Percentiles rank a stretch among this genome's conserved stretches.
Evolutionary conservation across 2,113 vertebrate genomes (phyloP).

Genomic region (Stomatorhinus ivindoensis): DNA sequence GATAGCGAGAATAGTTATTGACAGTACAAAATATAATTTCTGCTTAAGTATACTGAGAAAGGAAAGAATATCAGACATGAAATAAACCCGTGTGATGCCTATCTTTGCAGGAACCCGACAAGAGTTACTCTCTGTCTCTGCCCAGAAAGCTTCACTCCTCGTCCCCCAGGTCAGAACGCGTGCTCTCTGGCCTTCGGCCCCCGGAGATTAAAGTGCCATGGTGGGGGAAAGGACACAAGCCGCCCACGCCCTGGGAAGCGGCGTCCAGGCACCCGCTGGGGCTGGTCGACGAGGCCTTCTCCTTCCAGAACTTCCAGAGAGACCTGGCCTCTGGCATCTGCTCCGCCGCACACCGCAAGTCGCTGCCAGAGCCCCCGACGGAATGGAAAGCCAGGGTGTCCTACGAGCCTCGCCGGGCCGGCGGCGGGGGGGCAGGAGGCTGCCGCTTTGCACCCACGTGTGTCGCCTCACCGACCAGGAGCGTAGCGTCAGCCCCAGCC

Average conservation of each 20-base stretch:
- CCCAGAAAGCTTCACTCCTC: conserved; percentile 54
- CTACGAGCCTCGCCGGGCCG: conserved; percentile 41
- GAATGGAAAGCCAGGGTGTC: conserved; percentile 71
- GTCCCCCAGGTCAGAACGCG: conserved; percentile 43
- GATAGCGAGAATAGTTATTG: not conserved
- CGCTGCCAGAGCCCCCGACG: conserved; percentile 61
- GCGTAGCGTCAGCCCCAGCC: conserved; percentile 39
- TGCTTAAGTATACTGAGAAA: not conserved
- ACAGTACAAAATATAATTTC: not conserved
- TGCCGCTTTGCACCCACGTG: conserved; percentile 34
- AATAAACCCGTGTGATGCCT: conserved; percentile 42
- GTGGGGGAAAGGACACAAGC: conserved; percentile 58
- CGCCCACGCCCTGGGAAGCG: conserved; percentile 82
- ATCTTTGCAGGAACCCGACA: conserved; percentile 50
- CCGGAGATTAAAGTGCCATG: conserved; percentile 43
- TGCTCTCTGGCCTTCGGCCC: conserved; percentile 48
- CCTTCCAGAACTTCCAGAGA: conserved; percentile 68
- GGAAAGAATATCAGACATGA: conserved; percentile 7
- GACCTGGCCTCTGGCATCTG: conserved; percentile 70
- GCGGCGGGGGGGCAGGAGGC: conserved; percentile 32
- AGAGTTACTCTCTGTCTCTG: conserved; percentile 68
- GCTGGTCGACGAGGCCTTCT: conserved; percentile 82
- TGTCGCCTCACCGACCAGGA: conserved; percentile 44
- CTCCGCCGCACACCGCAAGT: conserved; percentile 78
- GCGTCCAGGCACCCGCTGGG: conserved; percentile 79